Percentiles rank a stretch among this genome's conserved stretches.
Evolutionary conservation across 2,797 vertebrate genomes (phyloP).

Genomic region (Sebastes minor): DNA sequence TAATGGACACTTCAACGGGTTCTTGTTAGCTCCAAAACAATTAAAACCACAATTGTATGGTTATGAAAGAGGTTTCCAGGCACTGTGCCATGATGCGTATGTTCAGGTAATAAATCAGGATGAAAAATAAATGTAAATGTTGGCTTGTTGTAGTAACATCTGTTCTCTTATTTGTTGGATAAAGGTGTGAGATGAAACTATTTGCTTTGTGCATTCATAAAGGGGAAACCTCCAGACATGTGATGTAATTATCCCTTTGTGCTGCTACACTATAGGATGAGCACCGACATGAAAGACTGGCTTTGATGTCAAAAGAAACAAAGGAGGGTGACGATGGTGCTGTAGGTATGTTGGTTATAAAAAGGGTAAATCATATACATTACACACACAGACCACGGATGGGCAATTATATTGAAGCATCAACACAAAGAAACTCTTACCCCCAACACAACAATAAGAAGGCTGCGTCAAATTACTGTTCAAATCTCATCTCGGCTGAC

Average conservation of each 20-base stretch:
- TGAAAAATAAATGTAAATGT: constrained; percentile 9
- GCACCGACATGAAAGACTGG: constrained; percentile 15
- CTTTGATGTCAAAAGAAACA: constrained; percentile 47
- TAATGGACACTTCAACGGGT: background rate
- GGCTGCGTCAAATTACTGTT: constrained; percentile 40
- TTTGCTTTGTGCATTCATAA: constrained; percentile 12
- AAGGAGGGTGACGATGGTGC: background rate
- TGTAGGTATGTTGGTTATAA: background rate
- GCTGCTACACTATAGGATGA: constrained; percentile 2
- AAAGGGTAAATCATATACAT: constrained; percentile 5
- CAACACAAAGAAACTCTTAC: constrained; percentile 9
- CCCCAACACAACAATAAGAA: constrained; percentile 13
- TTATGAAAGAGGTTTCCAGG: background rate
- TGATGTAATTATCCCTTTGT: constrained; percentile 35
- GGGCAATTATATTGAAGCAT: background rate
- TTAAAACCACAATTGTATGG: background rate
- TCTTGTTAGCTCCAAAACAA: background rate
- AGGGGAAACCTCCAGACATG: background rate
- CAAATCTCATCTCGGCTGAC: constrained; percentile 58
- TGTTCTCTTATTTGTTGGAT: background rate
- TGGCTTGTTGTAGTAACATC: constrained; percentile 6
- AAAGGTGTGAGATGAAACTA: constrained; percentile 22
- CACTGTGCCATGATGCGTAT: background rate
- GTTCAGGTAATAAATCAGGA: background rate
- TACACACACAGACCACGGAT: background rate